A percentile compares a stretch with the other conserved stretches of the same genome.
Evolutionary conservation across 2,113 vertebrate species (phyloP).

Genomic region (Helogale parvula): DNA sequence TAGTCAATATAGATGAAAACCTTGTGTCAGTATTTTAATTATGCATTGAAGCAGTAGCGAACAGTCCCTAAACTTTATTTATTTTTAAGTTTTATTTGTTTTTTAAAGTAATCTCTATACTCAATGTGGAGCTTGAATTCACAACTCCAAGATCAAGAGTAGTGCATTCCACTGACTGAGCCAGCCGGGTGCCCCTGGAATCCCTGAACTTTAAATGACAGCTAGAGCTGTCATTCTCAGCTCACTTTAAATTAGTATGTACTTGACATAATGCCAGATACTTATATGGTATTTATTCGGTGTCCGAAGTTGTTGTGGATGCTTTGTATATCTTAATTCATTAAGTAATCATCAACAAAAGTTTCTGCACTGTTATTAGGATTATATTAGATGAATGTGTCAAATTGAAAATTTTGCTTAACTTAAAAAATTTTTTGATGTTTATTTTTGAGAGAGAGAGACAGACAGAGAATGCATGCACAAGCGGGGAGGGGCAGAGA

Average conservation of each 20-base stretch:
- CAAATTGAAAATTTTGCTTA: not conserved
- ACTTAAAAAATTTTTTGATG: not conserved
- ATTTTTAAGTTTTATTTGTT: not conserved
- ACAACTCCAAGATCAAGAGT: no score
- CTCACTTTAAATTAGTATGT: not conserved
- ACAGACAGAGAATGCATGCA: no score
- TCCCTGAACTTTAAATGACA: no score
- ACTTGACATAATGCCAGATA: not conserved
- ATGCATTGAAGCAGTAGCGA: not conserved
- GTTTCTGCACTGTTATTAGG: not conserved
- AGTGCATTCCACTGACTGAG: no score
- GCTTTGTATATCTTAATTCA: not conserved
- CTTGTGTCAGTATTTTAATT: conserved; percentile 28
- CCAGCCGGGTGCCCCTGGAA: no score
- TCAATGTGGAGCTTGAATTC: no score
- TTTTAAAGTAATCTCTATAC: no score
- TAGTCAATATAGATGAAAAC: conserved; percentile 6
- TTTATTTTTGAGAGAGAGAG: no score
- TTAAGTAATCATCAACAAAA: conserved; percentile 11
- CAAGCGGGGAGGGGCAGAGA: no score
- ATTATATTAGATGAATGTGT: conserved; percentile 16
- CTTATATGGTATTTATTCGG: not conserved
- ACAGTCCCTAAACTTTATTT: not conserved
- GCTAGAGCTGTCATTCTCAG: no score
- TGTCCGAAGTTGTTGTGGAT: not conserved